phyloP scores from a whole-genome alignment of 30 jellyfish, hydroid and myxozoan genomes.

The Aurelia sp. region DNA sequence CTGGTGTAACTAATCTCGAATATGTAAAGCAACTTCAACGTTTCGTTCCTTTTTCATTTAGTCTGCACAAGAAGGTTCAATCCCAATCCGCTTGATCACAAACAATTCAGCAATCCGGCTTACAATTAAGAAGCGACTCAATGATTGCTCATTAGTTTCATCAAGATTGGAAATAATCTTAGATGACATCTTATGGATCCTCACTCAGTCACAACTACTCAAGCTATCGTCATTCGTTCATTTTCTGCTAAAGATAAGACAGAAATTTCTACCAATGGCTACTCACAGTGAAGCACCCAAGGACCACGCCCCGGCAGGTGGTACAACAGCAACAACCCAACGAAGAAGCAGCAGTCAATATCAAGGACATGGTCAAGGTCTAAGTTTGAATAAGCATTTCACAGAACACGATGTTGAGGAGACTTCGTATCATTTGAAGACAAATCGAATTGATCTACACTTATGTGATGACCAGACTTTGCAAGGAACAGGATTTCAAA shows the following conservation, averaged over 20 bases:
- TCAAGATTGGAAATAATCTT: constrained; percentile 87
- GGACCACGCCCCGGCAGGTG: constrained; percentile 41
- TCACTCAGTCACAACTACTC: constrained; percentile 93
- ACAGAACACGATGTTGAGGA: constrained; percentile 86
- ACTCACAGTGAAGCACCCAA: constrained; percentile 66
- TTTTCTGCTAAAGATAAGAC: constrained; percentile 75
- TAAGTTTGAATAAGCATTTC: constrained; percentile 60
- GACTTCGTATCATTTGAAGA: constrained; percentile 88
- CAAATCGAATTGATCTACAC: constrained; percentile 90
- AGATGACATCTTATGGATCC: constrained; percentile 94
- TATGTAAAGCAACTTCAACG: not conserved
- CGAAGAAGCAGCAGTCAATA: constrained; percentile 26
- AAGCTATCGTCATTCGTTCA: constrained; percentile 91
- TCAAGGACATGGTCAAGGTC: constrained; percentile 61
- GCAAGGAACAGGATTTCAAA: constrained; percentile 39
- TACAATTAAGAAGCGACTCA: constrained; percentile 84
- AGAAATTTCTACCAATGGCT: constrained; percentile 86
- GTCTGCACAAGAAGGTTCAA: constrained; percentile 77
- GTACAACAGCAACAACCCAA: constrained; percentile 4
- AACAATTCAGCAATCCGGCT: constrained; percentile 87
- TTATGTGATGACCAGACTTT: constrained; percentile 93
- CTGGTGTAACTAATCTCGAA: no score
- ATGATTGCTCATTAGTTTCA: constrained; percentile 87
- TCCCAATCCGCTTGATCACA: constrained; percentile 96
- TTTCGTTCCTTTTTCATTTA: not conserved